Base-by-base conservation (phyloP, 2,797 vertebrate species). In the Rhinophrynus dorsalis region DNA sequence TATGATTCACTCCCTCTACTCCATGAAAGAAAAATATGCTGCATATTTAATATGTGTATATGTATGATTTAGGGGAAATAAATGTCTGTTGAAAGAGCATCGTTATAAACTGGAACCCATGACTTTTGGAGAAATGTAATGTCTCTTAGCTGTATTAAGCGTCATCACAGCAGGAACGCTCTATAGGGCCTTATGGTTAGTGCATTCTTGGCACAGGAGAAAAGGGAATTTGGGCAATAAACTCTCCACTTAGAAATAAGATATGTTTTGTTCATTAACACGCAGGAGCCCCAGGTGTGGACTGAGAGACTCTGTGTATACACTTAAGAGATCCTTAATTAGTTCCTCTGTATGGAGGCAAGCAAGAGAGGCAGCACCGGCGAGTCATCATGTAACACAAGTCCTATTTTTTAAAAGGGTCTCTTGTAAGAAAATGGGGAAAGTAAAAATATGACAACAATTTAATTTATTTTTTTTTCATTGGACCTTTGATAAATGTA, bases 231-330 rank as follows among this genome's bases (percentile, higher is more conserved):
- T 42, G 35, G 26, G 24, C 23, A 50, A 65, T 64, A 65, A 58
- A 57, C 52, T 65, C 44, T 18, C 32, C 30, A 64, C 45, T 65
- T 38, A 57, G 24, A 26, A 72, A 72, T 72, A 72, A 72, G 52
- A 72, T 51, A 50, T 27, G 54, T 24, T 54, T 72, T 72, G 68
- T 72, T 72, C 44, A 42, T 65, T 58, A 47, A 33, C 52, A 65
- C 18, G 18, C 48, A 18, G 11, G 23, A 51, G 23, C 9, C 17
- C 68, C 68, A 65, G 60, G 60, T 71, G 60, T 64, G 24, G 18
- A 72, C 68, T 72, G 35, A 65, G 52, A 40, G 52, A 50, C 60
- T 72, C 54, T 72, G 52, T 72, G 30, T 51, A 17, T 64, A 52
- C 27, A 72, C 61, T 65, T 50, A 72, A 58, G 44, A 26, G 52